Base-by-base conservation (phyloP, 92 coral and sea anemone species). In the Porites divaricata region DNA sequence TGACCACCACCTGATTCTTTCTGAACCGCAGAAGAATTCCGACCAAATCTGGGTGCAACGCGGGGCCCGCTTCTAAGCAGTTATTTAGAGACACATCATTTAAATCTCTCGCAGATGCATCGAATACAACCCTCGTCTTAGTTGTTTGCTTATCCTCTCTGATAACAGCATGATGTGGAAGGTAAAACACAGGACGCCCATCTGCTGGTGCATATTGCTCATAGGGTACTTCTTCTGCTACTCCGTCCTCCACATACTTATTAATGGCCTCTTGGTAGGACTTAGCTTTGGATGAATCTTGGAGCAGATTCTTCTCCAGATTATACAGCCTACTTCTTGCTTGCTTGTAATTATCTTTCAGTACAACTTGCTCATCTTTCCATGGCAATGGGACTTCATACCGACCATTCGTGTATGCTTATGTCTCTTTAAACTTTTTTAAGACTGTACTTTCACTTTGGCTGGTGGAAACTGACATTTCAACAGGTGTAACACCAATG, bases 121-220 rank as follows among this genome's bases (percentile, higher is more conserved):
- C 94, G 64, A 90, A 90, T 45, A 90, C 91, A 11, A 84, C 86
- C 28, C 91, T 67, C 0, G 88, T 63, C 45, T 76, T 85, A 19
- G 88, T 76, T 66, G 72, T 85, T 70, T 64, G 72, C 65, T 70
- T 58, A n/a, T 78, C 78, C n/a, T 78, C 85, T 63, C 77, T 75
- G 56, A 50, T 53, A 11, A 63, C 58, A 11, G 82, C 72, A 49
- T 65, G 74, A 62, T 77, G 78, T 25, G 89, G 85, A 16, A 78
- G 70, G 41, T 68, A 78, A 28, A 78, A 77, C 76, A 85, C 89
- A 64, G 72, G 89, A 25, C 57, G 63, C 56, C 76, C 68, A 70
- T 85, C 74, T 15, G 41, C 3, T 28, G 83, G 83, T 45, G 41
- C 9, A 45, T 70, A 48, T 78, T 85, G 15, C n/a, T 78, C 69